Percentiles rank a stretch among this genome's conserved stretches.
Evolutionary conservation across 1,140 invertebrate species (phyloP).

Genomic region (Pseudomyrmex sp.): DNA sequence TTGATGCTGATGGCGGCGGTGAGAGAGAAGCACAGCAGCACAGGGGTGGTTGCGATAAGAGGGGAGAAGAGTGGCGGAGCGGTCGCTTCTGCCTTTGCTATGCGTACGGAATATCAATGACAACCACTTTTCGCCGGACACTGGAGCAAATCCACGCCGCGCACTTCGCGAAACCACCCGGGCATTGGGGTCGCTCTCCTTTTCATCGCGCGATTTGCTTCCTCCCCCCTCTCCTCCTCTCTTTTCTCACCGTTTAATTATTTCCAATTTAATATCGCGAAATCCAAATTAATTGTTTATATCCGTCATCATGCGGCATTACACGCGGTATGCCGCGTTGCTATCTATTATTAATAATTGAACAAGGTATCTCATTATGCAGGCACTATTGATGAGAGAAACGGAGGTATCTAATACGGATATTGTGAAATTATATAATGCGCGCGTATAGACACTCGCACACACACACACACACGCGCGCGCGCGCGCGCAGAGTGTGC

Average conservation of each 20-base stretch:
- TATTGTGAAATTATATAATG: not conserved
- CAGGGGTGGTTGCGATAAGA: slow-evolving; percentile 61
- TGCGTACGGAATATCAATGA: slow-evolving; percentile 82
- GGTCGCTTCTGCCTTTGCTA: slow-evolving; percentile 77
- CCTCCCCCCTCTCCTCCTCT: no score
- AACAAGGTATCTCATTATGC: no score
- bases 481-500: no score
- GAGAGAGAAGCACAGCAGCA: slow-evolving; percentile 44
- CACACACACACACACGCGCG: no score
- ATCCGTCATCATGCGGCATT: no score
- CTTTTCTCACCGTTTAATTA: no score
- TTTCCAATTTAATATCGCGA: no score
- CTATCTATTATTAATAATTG: no score
- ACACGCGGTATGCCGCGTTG: no score
- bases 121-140: slow-evolving; percentile 74
- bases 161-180: slow-evolving; percentile 47
- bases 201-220: slow-evolving; percentile 53
- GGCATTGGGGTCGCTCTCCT: slow-evolving; percentile 19
- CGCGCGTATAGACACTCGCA: not conserved
- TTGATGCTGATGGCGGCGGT: slow-evolving; percentile 49
- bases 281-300: no score
- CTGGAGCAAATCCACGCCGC: slow-evolving; percentile 57
- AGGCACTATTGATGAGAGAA: not conserved
- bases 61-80: slow-evolving; percentile 57
- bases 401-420: not conserved